These are phyloP conservation scores for Drosophila sordidula DNA, from an alignment of 2,888 invertebrate species.

Conservation along the genomic window DNA sequence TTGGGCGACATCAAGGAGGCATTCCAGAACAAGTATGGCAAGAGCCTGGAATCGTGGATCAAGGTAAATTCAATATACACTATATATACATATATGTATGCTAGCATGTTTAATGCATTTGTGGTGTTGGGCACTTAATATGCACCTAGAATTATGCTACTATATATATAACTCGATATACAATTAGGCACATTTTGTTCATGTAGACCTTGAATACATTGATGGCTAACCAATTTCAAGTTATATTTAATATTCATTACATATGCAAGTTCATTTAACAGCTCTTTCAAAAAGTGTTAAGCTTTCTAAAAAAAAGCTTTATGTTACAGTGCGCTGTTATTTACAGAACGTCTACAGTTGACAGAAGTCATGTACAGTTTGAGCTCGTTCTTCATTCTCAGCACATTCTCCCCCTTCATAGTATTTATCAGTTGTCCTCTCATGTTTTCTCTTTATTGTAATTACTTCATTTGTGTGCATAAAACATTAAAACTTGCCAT, in stretches of 20 bases:
- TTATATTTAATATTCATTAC: neutral
- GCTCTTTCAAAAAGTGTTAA: constrained; percentile 12
- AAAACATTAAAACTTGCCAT: constrained; percentile 74
- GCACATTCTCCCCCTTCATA: neutral
- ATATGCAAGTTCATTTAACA: constrained; percentile 15
- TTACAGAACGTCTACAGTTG: constrained; percentile 18
- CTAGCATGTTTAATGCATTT: constrained; percentile 21
- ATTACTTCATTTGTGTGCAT: constrained; percentile 62
- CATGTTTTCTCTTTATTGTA: constrained; percentile 15
- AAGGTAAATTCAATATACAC: constrained; percentile 86
- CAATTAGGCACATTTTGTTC: neutral
- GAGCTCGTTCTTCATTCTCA: constrained; percentile 1
- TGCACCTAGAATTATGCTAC: constrained; percentile 18
- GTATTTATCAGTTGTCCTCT: constrained; percentile 16
- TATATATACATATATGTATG: constrained; percentile 2
- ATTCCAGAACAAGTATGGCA: constrained; percentile 93
- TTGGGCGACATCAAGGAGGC: constrained; percentile 96
- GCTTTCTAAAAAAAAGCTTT: constrained; percentile 21
- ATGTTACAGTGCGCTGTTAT: constrained; percentile 9
- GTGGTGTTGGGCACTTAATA: constrained; percentile 45
- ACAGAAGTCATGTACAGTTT: neutral
- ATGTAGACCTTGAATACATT: neutral
- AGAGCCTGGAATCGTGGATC: constrained; percentile 93
- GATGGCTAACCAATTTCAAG: neutral
- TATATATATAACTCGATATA: neutral